These are phyloP conservation scores for Chirona hameri DNA, from an alignment of 2,888 invertebrate genomes.

Conservation along the genomic window DNA sequence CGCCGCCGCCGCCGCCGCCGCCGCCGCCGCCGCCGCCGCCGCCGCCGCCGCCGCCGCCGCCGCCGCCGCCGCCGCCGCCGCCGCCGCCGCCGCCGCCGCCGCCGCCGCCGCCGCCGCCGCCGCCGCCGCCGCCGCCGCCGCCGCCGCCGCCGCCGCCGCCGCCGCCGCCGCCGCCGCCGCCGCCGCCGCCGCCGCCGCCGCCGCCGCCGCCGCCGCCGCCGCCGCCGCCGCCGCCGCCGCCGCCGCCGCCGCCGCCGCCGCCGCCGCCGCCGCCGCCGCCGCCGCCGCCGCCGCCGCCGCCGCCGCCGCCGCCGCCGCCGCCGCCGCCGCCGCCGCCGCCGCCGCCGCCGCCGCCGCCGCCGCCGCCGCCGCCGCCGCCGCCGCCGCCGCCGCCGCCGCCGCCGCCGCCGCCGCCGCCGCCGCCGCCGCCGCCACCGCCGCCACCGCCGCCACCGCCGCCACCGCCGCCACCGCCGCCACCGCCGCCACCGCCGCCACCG, in stretches of 20 bases:
- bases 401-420: slow-evolving; percentile 1
- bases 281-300: no score
- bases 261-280: no score
- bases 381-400: slow-evolving; percentile 1
- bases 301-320: no score
- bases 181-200: neutral
- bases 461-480: no score
- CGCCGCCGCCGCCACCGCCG: neutral
- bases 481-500: no score
- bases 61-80: slow-evolving; percentile 26
- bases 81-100: slow-evolving; percentile 28
- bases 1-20: slow-evolving; percentile 1
- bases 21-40: neutral
- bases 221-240: neutral
- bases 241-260: slow-evolving; percentile 12
- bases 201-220: no score
- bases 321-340: no score
- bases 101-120: neutral
- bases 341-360: no score
- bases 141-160: neutral
- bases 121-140: neutral
- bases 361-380: no score
- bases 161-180: neutral
- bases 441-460: no score
- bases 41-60: slow-evolving; percentile 11